Conservation (phyloP, 2,888 invertebrate species). For the Drosophila paranaensis region DNA sequence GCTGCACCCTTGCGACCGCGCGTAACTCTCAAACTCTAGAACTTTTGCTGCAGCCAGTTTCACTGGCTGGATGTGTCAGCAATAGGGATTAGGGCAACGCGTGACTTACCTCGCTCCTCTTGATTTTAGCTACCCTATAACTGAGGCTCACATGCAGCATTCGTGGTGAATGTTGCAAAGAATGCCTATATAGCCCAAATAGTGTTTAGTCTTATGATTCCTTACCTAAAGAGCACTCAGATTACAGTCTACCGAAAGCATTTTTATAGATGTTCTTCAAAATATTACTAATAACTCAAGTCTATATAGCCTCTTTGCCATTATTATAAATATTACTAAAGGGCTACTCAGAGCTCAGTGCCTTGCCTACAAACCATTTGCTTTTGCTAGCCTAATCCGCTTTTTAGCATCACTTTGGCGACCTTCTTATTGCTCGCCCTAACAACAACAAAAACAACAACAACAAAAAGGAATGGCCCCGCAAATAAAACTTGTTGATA, state of each 20-base stretch:
- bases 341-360: background rate
- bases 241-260: background rate
- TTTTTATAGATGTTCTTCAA: background rate
- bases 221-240: background rate
- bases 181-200: background rate
- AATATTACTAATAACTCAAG: background rate
- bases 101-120: slow-evolving; percentile 52
- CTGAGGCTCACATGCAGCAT: background rate
- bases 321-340: background rate
- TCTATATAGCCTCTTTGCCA: background rate
- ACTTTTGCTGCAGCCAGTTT: slow-evolving; percentile 48
- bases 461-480: slow-evolving; percentile 7
- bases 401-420: background rate
- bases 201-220: background rate
- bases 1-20: slow-evolving; percentile 29
- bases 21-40: slow-evolving; percentile 26
- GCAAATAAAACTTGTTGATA: slow-evolving; percentile 67
- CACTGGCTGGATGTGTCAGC: slow-evolving; percentile 53
- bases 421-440: background rate
- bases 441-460: background rate
- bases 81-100: slow-evolving; percentile 60
- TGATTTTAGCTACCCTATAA: slow-evolving; percentile 13
- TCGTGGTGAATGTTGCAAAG: background rate
- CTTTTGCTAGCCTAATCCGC: background rate
- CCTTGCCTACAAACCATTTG: slow-evolving; percentile 3